phyloP scores from a whole-genome alignment of 2,797 vertebrate genomes.

The Melanotaenia trifasciata region DNA sequence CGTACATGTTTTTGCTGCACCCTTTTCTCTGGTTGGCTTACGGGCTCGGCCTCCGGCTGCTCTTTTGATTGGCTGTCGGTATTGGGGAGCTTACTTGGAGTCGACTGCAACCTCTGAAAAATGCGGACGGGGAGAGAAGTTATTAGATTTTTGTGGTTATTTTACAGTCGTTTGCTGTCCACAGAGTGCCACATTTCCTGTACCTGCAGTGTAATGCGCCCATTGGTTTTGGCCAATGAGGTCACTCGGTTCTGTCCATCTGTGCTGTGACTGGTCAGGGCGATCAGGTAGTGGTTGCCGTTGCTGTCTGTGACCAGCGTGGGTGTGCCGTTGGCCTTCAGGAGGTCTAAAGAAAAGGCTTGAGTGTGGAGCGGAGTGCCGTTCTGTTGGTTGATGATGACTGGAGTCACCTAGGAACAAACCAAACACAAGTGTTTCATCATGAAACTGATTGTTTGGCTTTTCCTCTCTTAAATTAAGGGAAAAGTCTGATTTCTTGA shows the following conservation, averaged over 20 bases:
- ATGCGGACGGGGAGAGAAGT: neutral
- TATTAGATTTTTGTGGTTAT: neutral
- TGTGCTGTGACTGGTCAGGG: constrained; percentile 86
- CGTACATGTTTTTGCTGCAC: constrained; percentile 60
- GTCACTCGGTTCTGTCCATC: constrained; percentile 85
- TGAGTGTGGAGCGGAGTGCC: constrained; percentile 74
- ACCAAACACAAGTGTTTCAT: neutral
- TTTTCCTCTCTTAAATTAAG: neutral
- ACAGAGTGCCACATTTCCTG: accelerated
- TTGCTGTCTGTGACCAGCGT: constrained; percentile 90
- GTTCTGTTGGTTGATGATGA: constrained; percentile 81
- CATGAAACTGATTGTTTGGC: neutral
- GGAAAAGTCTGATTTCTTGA: neutral
- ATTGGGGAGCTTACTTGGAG: constrained; percentile 82
- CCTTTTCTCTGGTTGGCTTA: constrained; percentile 82
- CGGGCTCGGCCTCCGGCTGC: constrained; percentile 66
- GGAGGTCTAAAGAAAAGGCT: constrained; percentile 84
- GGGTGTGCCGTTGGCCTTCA: constrained; percentile 86
- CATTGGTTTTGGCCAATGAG: constrained; percentile 80
- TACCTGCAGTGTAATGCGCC: constrained; percentile 87
- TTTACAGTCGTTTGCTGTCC: neutral
- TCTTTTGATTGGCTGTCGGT: constrained; percentile 77
- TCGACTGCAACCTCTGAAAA: constrained; percentile 85
- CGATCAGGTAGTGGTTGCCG: constrained; percentile 93
- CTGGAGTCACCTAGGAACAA: constrained; percentile 73